Evolutionary conservation across 2,113 vertebrate genomes (phyloP).

Genomic region (Pelvicachromis taeniatus): DNA sequence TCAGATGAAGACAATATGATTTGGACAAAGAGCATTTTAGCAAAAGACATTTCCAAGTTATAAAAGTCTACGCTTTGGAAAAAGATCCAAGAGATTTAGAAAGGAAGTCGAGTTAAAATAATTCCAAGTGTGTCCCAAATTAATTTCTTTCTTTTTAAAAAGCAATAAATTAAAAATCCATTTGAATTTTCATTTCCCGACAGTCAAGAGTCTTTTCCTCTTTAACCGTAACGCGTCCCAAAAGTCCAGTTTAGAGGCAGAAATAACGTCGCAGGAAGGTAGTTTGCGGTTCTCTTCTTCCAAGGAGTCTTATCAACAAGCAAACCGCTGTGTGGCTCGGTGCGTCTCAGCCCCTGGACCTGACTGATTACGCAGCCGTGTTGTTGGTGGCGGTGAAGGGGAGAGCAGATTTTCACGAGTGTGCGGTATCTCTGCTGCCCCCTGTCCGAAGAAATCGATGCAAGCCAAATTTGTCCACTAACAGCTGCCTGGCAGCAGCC

Average conservation of each 20-base stretch:
- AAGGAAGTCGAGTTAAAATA: neutral
- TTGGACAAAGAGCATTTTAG: neutral
- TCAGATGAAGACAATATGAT: neutral
- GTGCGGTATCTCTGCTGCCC: slow-evolving; percentile 63
- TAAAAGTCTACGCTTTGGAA: neutral
- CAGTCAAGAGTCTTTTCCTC: neutral
- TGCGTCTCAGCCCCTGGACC: slow-evolving; percentile 60
- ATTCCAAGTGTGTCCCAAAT: neutral
- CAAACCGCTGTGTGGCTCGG: slow-evolving; percentile 38
- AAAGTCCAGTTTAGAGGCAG: neutral
- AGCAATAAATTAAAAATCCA: neutral
- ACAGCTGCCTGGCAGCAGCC: neutral
- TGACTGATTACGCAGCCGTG: slow-evolving; percentile 67
- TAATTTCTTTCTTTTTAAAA: neutral
- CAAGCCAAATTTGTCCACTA: neutral
- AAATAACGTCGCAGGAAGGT: slow-evolving; percentile 6
- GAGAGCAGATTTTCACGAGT: slow-evolving; percentile 40
- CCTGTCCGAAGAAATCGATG: slow-evolving; percentile 64
- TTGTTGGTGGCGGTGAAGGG: neutral
- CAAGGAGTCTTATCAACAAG: slow-evolving; percentile 69
- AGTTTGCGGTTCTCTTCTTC: slow-evolving; percentile 47
- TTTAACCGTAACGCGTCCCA: slow-evolving; percentile 29
- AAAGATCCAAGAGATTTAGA: neutral
- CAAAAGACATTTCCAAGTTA: neutral
- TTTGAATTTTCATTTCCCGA: neutral